Base-by-base conservation (phyloP, 92 coral and sea anemone genomes). In the Epizoanthus rinbou region DNA sequence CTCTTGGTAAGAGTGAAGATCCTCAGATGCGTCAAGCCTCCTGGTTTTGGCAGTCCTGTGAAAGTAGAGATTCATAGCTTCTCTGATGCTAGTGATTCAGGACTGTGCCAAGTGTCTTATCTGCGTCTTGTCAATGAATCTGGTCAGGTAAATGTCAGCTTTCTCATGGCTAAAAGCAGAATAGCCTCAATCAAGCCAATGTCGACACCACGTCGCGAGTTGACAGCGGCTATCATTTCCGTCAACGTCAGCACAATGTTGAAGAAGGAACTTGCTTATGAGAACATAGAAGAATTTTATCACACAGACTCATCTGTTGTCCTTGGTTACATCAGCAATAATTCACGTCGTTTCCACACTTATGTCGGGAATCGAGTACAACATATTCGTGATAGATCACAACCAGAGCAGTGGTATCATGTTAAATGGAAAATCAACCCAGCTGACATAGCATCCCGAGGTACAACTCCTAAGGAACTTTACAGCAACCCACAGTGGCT, bases 361-460 rank as follows among this genome's bases (percentile, higher is more conserved):
- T 87, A 81, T 81, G 87, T 91, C 14, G 94, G 87, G 57, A 87
- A 90, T 45, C 86, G 89, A 25, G 84, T 91, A 8, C 94, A 88
- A 33, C 87, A 88, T 85, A 85, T 88, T 41, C 85, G 81, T 57
- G 95, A 83, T 81, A 79, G 84, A 6, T 81, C 80, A 16, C n/a
- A 73, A 0, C 90, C 86, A 0, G 10, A 71, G 11, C 90, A 80
- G 68, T 86, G 90, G 86, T 76, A 57, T 22, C 82, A 86, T 69
- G 54, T 86, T 23, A 54, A 24, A 0, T 82, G 90, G 24, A 79
- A 47, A 65, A 50, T 73, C 65, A 87, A 87, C 69, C 90, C 90
- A 1, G 88, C 87, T n/a, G 87, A 75, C 74, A 18, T 84, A 37
- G 81, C 87, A 59, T 84, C 81, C 53, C 56, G 74, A 73, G 87